phyloP scores from a whole-genome alignment of 2,888 invertebrate genomes.

The Tachina fera region DNA sequence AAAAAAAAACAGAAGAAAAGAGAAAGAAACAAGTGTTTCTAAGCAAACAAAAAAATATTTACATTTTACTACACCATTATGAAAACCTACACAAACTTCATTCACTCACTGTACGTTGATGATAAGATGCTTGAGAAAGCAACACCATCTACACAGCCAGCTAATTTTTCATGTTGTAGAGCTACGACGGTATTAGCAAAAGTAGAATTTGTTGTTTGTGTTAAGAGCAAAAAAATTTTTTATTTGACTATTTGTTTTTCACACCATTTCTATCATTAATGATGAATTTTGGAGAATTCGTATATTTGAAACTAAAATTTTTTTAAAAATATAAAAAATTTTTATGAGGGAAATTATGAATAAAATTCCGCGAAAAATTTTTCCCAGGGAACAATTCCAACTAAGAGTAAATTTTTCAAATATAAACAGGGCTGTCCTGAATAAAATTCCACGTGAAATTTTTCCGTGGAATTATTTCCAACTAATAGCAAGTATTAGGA shows the following conservation, averaged over 20 bases:
- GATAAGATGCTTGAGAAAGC: slow-evolving; percentile 2
- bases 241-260: background rate
- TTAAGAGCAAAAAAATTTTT: slow-evolving; percentile 7
- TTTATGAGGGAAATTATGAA: no score
- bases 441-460: no score
- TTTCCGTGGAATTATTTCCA: no score
- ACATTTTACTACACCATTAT: background rate
- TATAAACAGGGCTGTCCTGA: no score
- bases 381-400: no score
- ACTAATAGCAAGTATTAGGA: no score
- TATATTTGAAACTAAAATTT: no score
- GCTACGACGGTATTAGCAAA: slow-evolving; percentile 19
- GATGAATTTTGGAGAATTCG: no score
- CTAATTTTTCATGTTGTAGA: slow-evolving; percentile 38
- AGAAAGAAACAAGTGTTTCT: slow-evolving; percentile 37
- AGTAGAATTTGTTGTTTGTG: slow-evolving; percentile 22
- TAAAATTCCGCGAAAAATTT: no score
- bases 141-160: slow-evolving; percentile 9
- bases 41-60: background rate
- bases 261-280: slow-evolving; percentile 10
- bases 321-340: no score
- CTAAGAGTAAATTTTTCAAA: no score
- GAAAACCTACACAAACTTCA: background rate
- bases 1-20: slow-evolving; percentile 13
- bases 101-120: background rate